Conservation (phyloP, 2,888 invertebrate species). For the Chrysomela aeneicollis region DNA sequence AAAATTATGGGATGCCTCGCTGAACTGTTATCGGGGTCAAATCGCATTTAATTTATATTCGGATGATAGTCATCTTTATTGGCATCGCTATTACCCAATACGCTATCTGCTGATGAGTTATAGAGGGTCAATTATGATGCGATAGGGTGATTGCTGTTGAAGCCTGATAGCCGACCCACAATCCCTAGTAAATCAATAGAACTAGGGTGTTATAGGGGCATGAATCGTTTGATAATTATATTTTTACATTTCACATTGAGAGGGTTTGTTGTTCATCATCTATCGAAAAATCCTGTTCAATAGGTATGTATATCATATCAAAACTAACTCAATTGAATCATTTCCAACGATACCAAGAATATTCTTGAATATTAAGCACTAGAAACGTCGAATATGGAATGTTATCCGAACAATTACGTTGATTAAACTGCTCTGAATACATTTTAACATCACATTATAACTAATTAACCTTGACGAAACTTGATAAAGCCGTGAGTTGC, state of each 20-base stretch:
- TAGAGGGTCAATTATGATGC: conserved; percentile 10
- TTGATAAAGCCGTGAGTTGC: conserved; percentile 7
- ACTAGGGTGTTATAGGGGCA: no score
- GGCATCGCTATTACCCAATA: conserved; percentile 23
- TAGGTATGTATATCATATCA: no score
- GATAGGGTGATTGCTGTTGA: conserved; percentile 5
- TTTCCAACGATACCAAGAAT: background rate
- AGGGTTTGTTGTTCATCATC: no score
- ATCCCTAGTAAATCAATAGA: background rate
- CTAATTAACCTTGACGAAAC: conserved; percentile 19
- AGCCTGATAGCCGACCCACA: background rate
- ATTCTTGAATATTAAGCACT: background rate
- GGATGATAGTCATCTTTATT: conserved; percentile 28
- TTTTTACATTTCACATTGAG: no score
- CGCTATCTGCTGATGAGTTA: conserved; percentile 24
- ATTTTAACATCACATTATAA: conserved; percentile 16
- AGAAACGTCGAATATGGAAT: conserved; percentile 3
- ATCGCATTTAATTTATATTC: conserved; percentile 8
- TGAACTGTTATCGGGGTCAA: conserved; percentile 15
- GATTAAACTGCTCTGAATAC: conserved; percentile 11
- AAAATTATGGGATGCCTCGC: conserved; percentile 4
- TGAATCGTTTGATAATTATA: no score
- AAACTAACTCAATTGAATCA: no score
- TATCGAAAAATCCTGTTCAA: no score
- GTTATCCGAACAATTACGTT: conserved; percentile 12